phyloP scores from a whole-genome alignment of 92 coral and sea anemone genomes.

The Palythoa heliodiscus region DNA sequence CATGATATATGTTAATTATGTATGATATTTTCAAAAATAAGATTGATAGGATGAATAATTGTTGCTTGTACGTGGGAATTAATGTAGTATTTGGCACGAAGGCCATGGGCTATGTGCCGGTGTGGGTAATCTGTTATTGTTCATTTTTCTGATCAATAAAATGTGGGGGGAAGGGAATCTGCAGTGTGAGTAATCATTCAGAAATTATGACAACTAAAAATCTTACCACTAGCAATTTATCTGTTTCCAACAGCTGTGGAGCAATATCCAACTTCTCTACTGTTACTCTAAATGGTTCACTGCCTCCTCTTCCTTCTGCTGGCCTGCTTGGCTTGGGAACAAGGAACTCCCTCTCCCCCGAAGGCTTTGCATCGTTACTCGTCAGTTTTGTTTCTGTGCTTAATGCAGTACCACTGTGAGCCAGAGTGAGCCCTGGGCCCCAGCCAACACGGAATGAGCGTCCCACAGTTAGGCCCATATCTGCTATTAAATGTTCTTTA shows the following conservation, averaged over 20 bases:
- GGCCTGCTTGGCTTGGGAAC: slow-evolving; percentile 64
- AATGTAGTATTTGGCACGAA: no score
- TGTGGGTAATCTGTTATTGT: no score
- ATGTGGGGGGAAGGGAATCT: no score
- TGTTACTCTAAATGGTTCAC: slow-evolving; percentile 68
- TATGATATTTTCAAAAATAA: no score
- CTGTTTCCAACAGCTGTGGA: slow-evolving; percentile 50
- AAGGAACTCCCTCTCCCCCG: slow-evolving; percentile 64
- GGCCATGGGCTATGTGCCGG: no score
- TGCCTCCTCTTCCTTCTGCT: slow-evolving; percentile 47
- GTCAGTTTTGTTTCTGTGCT: slow-evolving; percentile 52
- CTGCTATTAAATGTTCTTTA: slow-evolving; percentile 83
- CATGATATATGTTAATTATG: no score
- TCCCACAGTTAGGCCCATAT: slow-evolving; percentile 93
- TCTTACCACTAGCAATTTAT: slow-evolving; percentile 69
- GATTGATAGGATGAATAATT: no score
- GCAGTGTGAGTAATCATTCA: no score
- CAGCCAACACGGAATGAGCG: slow-evolving; percentile 99
- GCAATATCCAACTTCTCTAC: slow-evolving; percentile 73
- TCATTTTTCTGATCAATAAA: not conserved
- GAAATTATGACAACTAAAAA: not conserved
- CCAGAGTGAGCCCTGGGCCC: slow-evolving; percentile 94
- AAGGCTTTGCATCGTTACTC: slow-evolving; percentile 42
- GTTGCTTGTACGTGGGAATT: not conserved
- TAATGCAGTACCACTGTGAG: slow-evolving; percentile 71